These are phyloP conservation scores for Palythoa grandiflora DNA, from an alignment of 92 coral and sea anemone genomes.

Conservation along the genomic window DNA sequence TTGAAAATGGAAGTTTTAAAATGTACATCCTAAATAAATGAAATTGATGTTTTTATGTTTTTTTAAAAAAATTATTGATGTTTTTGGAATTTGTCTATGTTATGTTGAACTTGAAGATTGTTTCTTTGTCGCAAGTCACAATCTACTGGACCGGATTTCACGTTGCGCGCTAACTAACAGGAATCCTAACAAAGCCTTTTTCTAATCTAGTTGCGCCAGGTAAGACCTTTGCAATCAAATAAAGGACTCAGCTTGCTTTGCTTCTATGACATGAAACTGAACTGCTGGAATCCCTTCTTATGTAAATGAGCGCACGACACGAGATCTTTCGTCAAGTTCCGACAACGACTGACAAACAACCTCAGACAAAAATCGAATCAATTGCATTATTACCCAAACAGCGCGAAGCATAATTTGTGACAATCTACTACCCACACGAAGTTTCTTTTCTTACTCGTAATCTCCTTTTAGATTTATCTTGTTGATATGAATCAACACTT, in stretches of 20 bases:
- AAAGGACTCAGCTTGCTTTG: slow-evolving; percentile 37
- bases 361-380: slow-evolving; percentile 33
- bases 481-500: background rate
- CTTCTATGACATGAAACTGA: slow-evolving; percentile 11
- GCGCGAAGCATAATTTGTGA: background rate
- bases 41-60: background rate
- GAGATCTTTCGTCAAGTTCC: slow-evolving; percentile 13
- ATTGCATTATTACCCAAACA: background rate
- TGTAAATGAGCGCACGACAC: slow-evolving; percentile 39
- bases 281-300: slow-evolving; percentile 37
- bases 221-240: slow-evolving; percentile 30
- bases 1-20: too few relatives aligned
- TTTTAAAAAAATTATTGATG: background rate
- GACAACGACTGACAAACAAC: slow-evolving; percentile 24
- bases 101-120: too few relatives aligned
- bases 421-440: background rate
- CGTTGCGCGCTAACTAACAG: slow-evolving; percentile 1
- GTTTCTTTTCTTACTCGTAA: background rate
- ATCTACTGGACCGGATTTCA: background rate
- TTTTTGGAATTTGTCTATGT: too few relatives aligned
- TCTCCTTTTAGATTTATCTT: background rate
- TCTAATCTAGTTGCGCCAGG: slow-evolving; percentile 27
- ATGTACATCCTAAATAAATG: too few relatives aligned
- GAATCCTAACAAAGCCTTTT: background rate
- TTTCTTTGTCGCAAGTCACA: background rate